Percentiles rank a stretch among this genome's conserved stretches.
These are phyloP conservation scores for Morone saxatilis DNA, from an alignment of 2,113 vertebrate species.

Conservation along the genomic window DNA sequence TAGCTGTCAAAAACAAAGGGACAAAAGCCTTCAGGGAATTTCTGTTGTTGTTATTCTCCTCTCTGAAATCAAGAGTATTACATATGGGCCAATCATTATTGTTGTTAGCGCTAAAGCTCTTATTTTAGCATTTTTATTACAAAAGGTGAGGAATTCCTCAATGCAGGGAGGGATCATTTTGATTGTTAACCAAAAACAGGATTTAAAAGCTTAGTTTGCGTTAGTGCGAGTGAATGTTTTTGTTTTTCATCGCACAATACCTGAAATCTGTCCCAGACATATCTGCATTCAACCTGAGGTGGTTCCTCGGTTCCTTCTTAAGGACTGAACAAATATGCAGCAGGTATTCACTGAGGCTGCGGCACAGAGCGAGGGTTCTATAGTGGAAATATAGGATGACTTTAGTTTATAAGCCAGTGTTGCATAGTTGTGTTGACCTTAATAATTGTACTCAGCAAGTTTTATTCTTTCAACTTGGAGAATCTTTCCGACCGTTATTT, in stretches of 20 bases:
- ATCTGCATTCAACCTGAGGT: not conserved
- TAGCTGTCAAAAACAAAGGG: constrained; percentile 56
- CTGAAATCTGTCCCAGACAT: not conserved
- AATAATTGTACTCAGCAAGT: not conserved
- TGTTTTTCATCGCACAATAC: not conserved
- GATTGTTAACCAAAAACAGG: constrained; percentile 53
- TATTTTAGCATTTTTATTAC: constrained; percentile 48
- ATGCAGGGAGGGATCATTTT: not conserved
- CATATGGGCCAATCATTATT: constrained; percentile 5
- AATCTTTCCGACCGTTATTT: not conserved
- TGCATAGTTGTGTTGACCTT: not conserved
- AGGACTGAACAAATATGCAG: not conserved
- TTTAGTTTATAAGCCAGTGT: not conserved
- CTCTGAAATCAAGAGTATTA: constrained; percentile 42
- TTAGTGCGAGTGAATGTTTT: constrained; percentile 22
- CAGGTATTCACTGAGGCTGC: not conserved
- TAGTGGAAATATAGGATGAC: not conserved
- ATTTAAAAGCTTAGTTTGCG: constrained; percentile 62
- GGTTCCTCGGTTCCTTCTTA: not conserved
- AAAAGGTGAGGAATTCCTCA: constrained; percentile 25
- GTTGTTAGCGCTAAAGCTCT: constrained; percentile 23
- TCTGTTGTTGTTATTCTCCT: not conserved
- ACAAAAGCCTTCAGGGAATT: constrained; percentile 38
- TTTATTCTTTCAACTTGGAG: not conserved
- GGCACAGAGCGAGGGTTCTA: not conserved